Evolutionary conservation across 2,797 vertebrate genomes (phyloP).

Genomic region (Kryptopterus vitreolus): DNA sequence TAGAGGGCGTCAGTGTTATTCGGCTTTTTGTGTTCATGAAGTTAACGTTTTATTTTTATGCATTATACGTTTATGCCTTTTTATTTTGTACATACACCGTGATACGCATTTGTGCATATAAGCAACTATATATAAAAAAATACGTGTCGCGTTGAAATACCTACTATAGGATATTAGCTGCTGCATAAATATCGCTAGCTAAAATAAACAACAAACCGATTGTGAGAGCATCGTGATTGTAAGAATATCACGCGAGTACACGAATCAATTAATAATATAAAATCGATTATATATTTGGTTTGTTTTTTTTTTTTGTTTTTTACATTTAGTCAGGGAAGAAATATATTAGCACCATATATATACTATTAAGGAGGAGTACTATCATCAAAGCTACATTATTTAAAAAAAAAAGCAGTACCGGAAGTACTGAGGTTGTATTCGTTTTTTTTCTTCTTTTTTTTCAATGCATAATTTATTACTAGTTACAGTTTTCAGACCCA

Average conservation of each 20-base stretch:
- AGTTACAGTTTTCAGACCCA: not conserved
- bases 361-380: not conserved
- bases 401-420: not conserved
- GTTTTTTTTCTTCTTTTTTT: no score
- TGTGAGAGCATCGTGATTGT: not conserved
- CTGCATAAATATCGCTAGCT: not conserved
- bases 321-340: no score
- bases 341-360: not conserved
- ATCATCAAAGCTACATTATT: not conserved
- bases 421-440: not conserved
- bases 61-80: not conserved
- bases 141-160: no score
- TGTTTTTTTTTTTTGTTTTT: no score
- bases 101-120: no score
- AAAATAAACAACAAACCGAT: not conserved
- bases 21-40: not conserved
- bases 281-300: no score
- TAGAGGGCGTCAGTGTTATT: constrained; percentile 4
- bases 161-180: not conserved
- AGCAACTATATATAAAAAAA: not conserved
- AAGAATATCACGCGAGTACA: not conserved
- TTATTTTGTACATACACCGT: no score
- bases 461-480: not conserved
- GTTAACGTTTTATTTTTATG: not conserved
- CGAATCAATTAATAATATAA: not conserved